These are phyloP conservation scores for Pantherophis guttatus DNA, from an alignment of 2,113 vertebrate species.

Conservation along the genomic window DNA sequence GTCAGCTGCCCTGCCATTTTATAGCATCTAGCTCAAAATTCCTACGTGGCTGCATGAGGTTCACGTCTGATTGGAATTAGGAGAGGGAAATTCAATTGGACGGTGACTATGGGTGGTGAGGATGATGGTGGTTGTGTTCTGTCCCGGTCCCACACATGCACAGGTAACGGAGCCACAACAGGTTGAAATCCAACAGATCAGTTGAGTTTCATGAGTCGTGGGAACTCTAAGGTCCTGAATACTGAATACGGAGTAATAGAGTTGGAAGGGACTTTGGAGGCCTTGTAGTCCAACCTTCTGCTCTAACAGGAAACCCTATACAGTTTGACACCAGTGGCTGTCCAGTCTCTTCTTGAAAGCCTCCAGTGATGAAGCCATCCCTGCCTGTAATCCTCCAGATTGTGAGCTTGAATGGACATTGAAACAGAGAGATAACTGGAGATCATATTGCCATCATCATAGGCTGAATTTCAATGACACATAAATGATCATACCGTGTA, in stretches of 20 bases:
- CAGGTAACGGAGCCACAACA: too few relatives aligned
- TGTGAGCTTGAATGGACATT: background rate
- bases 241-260: too few relatives aligned
- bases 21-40: background rate
- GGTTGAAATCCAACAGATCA: background rate
- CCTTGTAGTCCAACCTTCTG: too few relatives aligned
- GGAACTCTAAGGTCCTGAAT: background rate
- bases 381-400: background rate
- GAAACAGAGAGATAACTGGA: background rate
- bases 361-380: too few relatives aligned
- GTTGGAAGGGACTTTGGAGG: too few relatives aligned
- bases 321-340: too few relatives aligned
- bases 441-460: background rate
- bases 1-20: background rate
- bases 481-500: background rate
- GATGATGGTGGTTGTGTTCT: background rate
- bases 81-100: background rate
- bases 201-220: background rate
- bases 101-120: background rate
- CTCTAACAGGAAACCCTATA: too few relatives aligned
- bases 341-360: too few relatives aligned
- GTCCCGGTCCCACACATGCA: too few relatives aligned
- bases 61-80: background rate
- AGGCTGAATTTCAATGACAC: background rate
- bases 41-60: background rate